A percentile compares a stretch with the other conserved stretches of the same genome.
Evolutionary conservation across 2,113 vertebrate genomes (phyloP).

Genomic region (Crotophaga sulcirostris): DNA sequence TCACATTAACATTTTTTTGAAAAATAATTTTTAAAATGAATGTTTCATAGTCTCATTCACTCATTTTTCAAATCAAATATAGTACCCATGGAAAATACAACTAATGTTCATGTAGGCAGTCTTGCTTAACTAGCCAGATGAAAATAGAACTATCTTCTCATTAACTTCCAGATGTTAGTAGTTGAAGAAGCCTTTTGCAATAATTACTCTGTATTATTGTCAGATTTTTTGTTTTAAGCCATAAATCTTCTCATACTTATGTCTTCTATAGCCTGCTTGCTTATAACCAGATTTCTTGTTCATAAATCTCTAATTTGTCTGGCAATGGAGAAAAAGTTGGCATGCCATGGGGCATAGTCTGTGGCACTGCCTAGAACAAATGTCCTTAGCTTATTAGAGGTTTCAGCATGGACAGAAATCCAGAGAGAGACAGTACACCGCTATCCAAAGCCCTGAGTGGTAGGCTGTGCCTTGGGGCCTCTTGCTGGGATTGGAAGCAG

Average conservation of each 20-base stretch:
- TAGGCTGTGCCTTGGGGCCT: neutral
- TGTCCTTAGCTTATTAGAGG: neutral
- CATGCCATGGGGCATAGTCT: neutral
- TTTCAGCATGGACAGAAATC: neutral
- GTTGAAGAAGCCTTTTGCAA: neutral
- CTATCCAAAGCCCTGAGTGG: neutral
- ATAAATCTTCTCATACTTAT: neutral
- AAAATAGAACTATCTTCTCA: neutral
- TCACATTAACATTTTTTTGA: neutral
- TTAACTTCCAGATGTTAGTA: neutral
- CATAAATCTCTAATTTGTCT: neutral
- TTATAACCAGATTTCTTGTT: neutral
- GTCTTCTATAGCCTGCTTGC: neutral
- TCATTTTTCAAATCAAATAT: neutral
- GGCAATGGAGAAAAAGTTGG: neutral
- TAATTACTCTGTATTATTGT: neutral
- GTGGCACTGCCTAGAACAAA: neutral
- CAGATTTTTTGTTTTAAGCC: neutral
- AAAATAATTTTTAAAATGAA: neutral
- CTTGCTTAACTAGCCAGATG: neutral
- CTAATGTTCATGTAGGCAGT: neutral
- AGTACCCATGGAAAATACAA: neutral
- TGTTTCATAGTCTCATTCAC: neutral
- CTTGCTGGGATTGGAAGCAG: neutral
- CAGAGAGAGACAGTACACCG: fast-evolving